A percentile compares a stretch with the other conserved stretches of the same genome.
Conservation (phyloP, 1,140 invertebrate species). For the Ruditapes philippinarum region DNA sequence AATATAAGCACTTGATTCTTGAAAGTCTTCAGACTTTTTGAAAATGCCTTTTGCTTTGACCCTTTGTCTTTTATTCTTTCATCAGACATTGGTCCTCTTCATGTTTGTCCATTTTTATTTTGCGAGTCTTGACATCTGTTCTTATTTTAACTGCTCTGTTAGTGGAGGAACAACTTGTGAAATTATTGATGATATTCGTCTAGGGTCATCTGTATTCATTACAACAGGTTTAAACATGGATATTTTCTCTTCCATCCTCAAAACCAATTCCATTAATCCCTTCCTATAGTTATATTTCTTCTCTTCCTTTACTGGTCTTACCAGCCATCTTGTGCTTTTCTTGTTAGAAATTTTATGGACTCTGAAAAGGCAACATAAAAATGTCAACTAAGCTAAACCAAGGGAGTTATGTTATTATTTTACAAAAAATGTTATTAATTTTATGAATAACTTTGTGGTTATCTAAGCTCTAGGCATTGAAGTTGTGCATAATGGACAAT, state of each 20-base stretch:
- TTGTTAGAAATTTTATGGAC: neutral
- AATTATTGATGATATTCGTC: neutral
- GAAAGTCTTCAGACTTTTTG: too few species aligned
- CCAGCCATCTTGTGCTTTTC: conserved; percentile 16
- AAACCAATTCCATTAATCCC: neutral
- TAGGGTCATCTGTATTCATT: neutral
- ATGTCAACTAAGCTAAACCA: too few species aligned
- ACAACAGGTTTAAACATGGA: neutral
- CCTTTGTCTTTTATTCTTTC: too few species aligned
- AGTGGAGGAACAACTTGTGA: neutral
- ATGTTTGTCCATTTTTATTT: too few species aligned
- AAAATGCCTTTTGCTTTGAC: too few species aligned
- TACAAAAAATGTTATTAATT: too few species aligned
- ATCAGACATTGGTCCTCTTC: too few species aligned
- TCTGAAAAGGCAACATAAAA: conserved; percentile 7
- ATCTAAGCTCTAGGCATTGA: too few species aligned
- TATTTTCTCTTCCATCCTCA: neutral
- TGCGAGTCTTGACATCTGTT: neutral
- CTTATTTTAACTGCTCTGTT: neutral
- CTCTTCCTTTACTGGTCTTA: neutral
- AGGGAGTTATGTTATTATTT: too few species aligned
- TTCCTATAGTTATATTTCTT: conserved; percentile 28
- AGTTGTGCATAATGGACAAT: too few species aligned
- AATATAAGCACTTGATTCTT: too few species aligned
- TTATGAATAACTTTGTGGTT: too few species aligned